Evolutionary conservation across 2,113 vertebrate species (phyloP).

Genomic region (Chaetorhynchus papuensis): DNA sequence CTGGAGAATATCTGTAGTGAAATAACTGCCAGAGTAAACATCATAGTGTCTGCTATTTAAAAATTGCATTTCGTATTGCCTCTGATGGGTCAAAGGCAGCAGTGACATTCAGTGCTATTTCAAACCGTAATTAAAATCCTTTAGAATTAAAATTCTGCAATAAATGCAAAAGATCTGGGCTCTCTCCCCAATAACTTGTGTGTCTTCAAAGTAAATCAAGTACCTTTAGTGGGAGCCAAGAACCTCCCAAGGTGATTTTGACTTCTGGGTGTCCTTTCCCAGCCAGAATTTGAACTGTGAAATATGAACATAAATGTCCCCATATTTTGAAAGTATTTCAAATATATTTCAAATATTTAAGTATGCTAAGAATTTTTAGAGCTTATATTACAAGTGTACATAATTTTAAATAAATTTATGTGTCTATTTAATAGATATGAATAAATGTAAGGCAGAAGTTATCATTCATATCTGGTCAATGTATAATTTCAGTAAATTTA

Average conservation of each 20-base stretch:
- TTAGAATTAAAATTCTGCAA: not conserved
- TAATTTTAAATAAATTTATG: not conserved
- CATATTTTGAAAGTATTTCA: not conserved
- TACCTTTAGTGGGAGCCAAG: not conserved
- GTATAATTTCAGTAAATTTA: not conserved
- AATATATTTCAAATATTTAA: too few species aligned
- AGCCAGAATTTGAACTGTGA: not conserved
- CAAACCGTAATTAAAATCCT: not conserved
- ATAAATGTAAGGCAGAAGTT: not conserved
- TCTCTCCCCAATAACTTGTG: rapidly evolving
- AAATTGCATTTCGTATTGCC: not conserved
- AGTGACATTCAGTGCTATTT: not conserved
- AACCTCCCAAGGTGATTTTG: not conserved
- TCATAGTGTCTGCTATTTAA: not conserved
- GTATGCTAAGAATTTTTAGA: not conserved
- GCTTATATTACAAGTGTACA: not conserved
- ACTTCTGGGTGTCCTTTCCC: not conserved
- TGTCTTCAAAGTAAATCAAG: not conserved
- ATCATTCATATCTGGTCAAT: not conserved
- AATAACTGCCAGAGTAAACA: not conserved
- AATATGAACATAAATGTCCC: not conserved
- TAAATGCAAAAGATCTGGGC: not conserved
- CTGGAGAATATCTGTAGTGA: not conserved
- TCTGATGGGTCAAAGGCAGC: not conserved
- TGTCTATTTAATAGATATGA: not conserved